Conservation (phyloP, 2,888 invertebrate genomes). For the Parochlus steinenii region DNA sequence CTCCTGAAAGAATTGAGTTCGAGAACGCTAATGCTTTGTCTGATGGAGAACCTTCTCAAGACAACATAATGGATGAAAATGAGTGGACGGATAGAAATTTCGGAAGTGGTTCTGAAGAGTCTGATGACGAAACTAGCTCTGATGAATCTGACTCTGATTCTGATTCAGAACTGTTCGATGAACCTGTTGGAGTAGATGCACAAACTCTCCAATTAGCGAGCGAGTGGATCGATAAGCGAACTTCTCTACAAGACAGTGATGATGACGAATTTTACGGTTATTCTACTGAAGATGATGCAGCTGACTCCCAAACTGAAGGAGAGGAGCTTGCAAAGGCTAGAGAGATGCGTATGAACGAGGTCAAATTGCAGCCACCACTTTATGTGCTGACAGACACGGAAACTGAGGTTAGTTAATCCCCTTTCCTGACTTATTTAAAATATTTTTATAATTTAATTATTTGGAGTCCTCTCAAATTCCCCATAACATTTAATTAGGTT, state of each 20-base stretch:
- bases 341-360: slow-evolving; percentile 49
- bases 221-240: slow-evolving; percentile 44
- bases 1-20: slow-evolving; percentile 66
- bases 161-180: slow-evolving; percentile 45
- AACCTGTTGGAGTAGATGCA: slow-evolving; percentile 41
- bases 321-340: slow-evolving; percentile 48
- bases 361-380: slow-evolving; percentile 44
- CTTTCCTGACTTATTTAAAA: slow-evolving; percentile 13
- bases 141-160: slow-evolving; percentile 42
- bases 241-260: slow-evolving; percentile 28
- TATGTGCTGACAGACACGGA: slow-evolving; percentile 47
- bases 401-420: slow-evolving; percentile 44
- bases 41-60: slow-evolving; percentile 40
- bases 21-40: slow-evolving; percentile 51
- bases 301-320: slow-evolving; percentile 56
- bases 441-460: slow-evolving; percentile 6
- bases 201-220: slow-evolving; percentile 52
- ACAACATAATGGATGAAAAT: slow-evolving; percentile 79
- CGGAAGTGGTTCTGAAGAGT: slow-evolving; percentile 59
- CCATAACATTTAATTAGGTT: slow-evolving; percentile 17
- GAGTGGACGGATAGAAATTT: slow-evolving; percentile 93
- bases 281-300: slow-evolving; percentile 40
- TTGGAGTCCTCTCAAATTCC: no score
- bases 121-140: slow-evolving; percentile 39
- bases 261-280: slow-evolving; percentile 28